A percentile compares a stretch with the other conserved stretches of the same genome.
These are phyloP conservation scores for Limnephilus lunatus DNA, from an alignment of 2,888 invertebrate species.

Conservation along the genomic window DNA sequence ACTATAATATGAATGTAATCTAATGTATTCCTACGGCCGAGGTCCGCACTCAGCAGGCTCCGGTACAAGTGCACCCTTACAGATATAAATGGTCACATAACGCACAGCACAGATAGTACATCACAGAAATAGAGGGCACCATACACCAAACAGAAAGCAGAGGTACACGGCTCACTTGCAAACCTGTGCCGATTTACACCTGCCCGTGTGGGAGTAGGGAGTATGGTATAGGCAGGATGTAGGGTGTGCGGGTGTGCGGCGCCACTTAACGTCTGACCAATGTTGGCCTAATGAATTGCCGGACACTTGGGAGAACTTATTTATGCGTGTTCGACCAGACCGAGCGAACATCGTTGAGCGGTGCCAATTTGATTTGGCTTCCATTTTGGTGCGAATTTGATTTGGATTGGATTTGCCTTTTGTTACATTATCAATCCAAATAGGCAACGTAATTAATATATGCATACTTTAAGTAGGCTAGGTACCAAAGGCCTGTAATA, in stretches of 20 bases:
- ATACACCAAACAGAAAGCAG: neutral
- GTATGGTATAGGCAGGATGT: neutral
- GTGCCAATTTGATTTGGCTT: neutral
- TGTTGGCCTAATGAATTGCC: slow-evolving; percentile 42
- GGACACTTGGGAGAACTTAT: slow-evolving; percentile 44
- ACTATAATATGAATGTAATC: too few relatives aligned
- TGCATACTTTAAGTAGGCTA: too few relatives aligned
- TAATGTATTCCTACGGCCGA: too few relatives aligned
- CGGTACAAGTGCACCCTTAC: too few relatives aligned
- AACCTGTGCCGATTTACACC: slow-evolving; percentile 12
- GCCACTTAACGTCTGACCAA: slow-evolving; percentile 28
- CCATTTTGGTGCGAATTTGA: neutral
- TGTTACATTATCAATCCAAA: neutral
- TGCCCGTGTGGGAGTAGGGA: neutral
- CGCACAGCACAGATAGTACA: neutral
- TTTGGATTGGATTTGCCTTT: neutral
- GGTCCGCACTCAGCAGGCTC: too few relatives aligned
- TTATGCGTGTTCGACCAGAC: slow-evolving; percentile 40
- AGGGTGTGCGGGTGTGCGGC: neutral
- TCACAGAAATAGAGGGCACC: neutral
- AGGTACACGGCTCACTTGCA: neutral
- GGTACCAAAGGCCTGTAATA: too few relatives aligned
- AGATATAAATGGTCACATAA: neutral
- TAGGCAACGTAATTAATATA: neutral
- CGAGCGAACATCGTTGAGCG: neutral